Evolutionary conservation across 2,888 invertebrate genomes (phyloP).

Genomic region (Sphaerophoria rueppellii): DNA sequence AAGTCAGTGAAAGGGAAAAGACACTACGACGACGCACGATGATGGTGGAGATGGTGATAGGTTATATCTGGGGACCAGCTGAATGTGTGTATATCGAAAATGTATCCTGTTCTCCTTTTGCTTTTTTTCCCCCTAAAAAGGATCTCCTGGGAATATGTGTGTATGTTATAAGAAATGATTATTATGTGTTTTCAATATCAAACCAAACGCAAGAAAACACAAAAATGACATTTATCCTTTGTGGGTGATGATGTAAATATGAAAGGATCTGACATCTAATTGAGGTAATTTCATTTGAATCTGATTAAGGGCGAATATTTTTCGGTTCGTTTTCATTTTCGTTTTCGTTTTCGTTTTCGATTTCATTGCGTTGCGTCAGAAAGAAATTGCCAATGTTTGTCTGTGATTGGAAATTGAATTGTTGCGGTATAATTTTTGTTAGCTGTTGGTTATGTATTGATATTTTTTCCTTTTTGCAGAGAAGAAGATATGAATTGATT

Average conservation of each 20-base stretch:
- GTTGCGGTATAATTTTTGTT: not conserved
- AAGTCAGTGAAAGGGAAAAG: no score
- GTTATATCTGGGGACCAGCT: conserved; percentile 12
- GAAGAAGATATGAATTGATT: conserved; percentile 45
- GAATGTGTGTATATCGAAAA: not conserved
- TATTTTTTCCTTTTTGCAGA: not conserved
- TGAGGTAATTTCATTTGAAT: conserved; percentile 67
- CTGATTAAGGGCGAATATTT: conserved; percentile 44
- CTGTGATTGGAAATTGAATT: conserved; percentile 43
- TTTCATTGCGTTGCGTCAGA: conserved; percentile 14
- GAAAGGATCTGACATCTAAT: conserved; percentile 66
- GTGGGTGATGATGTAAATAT: conserved; percentile 49
- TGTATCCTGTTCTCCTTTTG: not conserved
- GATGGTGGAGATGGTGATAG: not conserved
- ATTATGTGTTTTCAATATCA: conserved; percentile 41
- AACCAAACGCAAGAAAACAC: not conserved
- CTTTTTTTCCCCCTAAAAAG: not conserved
- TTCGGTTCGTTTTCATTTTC: not conserved
- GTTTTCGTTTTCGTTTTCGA: not conserved
- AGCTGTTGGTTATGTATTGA: not conserved
- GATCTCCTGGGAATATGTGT: conserved; percentile 2
- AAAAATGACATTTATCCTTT: conserved; percentile 49
- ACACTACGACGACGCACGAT: not conserved
- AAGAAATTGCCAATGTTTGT: conserved; percentile 44
- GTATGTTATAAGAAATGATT: conserved; percentile 23